Evolutionary conservation across 64 coral and sea anemone species (phyloP).

Genomic region (Anthopleura sola): DNA sequence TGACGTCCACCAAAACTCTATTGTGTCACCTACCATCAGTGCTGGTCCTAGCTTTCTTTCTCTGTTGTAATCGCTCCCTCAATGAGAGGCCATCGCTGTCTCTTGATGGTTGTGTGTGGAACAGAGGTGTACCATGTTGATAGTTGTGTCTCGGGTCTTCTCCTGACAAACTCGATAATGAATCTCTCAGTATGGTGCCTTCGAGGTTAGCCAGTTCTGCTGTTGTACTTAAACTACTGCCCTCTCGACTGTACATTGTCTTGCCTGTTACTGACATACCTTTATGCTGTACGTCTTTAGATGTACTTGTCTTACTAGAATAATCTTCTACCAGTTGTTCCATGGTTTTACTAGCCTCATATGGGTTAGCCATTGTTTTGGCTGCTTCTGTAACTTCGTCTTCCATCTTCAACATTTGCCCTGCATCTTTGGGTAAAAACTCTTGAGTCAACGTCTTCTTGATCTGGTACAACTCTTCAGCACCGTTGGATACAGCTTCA

Average conservation of each 20-base stretch:
- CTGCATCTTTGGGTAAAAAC: background rate
- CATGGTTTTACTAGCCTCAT: background rate
- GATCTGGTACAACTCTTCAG: background rate
- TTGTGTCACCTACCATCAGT: background rate
- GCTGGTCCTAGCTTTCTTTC: background rate
- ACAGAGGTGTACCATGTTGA: background rate
- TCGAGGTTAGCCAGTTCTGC: background rate
- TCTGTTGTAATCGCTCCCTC: background rate
- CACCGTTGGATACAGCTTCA: conserved; percentile 8
- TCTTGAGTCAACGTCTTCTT: background rate
- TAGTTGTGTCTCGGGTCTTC: background rate
- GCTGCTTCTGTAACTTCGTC: background rate
- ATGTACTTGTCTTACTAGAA: background rate
- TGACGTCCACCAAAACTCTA: too few species aligned
- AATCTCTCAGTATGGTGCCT: background rate
- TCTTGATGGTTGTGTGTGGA: background rate
- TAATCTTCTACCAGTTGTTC: background rate
- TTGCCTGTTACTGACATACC: background rate
- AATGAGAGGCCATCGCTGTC: background rate
- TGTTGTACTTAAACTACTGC: background rate
- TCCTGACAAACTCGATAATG: background rate
- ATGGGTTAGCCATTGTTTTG: background rate
- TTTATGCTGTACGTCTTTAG: background rate
- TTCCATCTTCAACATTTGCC: background rate
- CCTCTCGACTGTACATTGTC: background rate